Evolutionary conservation across 2,113 vertebrate genomes (phyloP), one percentile per base, ranked within the genome.

Genomic region (Dicentrarchus labrax): DNA sequence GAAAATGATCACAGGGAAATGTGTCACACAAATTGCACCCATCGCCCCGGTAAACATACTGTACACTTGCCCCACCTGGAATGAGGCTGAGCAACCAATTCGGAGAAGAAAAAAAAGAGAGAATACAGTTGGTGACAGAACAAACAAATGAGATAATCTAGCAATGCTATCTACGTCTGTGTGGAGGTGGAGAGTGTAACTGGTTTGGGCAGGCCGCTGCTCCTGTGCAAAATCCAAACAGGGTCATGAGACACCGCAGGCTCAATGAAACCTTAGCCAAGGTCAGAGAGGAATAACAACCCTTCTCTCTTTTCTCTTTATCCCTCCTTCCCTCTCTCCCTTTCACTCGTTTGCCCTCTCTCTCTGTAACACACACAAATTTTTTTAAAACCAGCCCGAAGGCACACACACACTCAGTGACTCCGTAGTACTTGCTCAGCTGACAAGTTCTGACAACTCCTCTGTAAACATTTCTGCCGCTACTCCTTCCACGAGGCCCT

Each of bases 211-310:
- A 85, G 92, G 91, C 89, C 88, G 21, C 82, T 24, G 80, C 80
- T 83, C 83, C 66, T 74, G 86, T 78, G 85, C 88, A 22, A 48
- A 77, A 86, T 81, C 86, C 85, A 93, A 90, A 91, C 85, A 84
- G 92, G 91, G 90, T 94, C 93, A 91, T 86, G 84, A 91, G 87
- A 91, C 73, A 89, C 94, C 88, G 73, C 89, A 62, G 90, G 90
- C 93, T 80, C 67, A 87, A 61, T 91, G 91, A 91, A 93, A 94
- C 90, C 92, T 93, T 86, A 93, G 86, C 88, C 94, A 95, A 94
- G 92, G 94, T 94, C 90, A 93, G 83, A 92, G 73, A 91, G 82
- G 86, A 91, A 90, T 80, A 91, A 88, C 84, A 91, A 72, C 86
- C 48, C 82, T 86, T 85, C 86, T 85, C 65, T 86, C 72, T 82